Percentiles rank a stretch among this genome's conserved stretches.
These are phyloP conservation scores for Apamea monoglypha DNA, from an alignment of 2,888 invertebrate genomes.

Conservation along the genomic window DNA sequence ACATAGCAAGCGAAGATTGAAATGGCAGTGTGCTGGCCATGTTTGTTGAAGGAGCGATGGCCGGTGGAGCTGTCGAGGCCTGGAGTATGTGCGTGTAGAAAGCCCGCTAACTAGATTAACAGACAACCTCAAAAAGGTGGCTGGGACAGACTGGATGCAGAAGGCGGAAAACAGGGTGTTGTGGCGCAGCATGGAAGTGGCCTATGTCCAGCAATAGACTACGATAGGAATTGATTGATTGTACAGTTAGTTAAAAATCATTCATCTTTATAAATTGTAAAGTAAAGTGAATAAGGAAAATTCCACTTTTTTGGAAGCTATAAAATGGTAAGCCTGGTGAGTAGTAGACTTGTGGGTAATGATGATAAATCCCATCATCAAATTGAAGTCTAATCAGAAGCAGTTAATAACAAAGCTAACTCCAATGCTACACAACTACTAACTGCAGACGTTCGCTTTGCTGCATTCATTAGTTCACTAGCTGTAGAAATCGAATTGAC, in stretches of 20 bases:
- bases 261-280: neutral
- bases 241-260: neutral
- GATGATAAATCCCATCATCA: neutral
- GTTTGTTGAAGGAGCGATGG: too few relatives aligned
- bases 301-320: neutral
- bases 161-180: neutral
- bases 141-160: neutral
- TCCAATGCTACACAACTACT: neutral
- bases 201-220: neutral
- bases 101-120: neutral
- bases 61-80: too few relatives aligned
- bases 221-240: neutral
- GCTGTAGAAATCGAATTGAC: constrained; percentile 13
- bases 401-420: neutral
- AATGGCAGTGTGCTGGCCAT: too few relatives aligned
- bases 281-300: neutral
- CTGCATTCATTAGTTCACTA: constrained; percentile 9
- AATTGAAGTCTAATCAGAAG: neutral
- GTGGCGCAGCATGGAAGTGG: neutral
- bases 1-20: too few relatives aligned
- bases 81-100: neutral
- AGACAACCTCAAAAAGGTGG: neutral
- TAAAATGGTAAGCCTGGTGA: neutral
- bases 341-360: neutral
- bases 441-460: neutral